Percentiles rank a stretch among this genome's conserved stretches.
These are phyloP conservation scores for Ciona savignyi DNA, from an alignment of 23 tunicate species.

Conservation along the genomic window DNA sequence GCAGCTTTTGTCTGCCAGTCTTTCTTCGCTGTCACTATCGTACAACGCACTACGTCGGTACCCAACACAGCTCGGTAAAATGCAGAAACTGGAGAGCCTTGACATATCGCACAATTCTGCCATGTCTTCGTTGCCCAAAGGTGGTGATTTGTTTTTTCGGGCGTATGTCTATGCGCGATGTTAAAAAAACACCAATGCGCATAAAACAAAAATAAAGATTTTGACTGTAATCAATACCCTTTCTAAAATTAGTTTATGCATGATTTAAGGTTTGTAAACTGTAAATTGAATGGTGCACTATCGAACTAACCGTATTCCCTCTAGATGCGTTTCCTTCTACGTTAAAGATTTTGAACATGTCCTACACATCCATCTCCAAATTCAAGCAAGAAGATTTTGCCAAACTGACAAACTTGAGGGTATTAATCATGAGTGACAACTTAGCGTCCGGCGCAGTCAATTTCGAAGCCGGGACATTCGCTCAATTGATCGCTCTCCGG, in stretches of 20 bases:
- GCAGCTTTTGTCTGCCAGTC: conserved; percentile 2
- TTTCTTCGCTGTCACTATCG: conserved; percentile 13
- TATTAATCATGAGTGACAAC: conserved; percentile 27
- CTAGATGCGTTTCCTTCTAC: conserved; percentile 13
- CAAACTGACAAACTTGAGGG: neutral
- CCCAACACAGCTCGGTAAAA: conserved; percentile 1
- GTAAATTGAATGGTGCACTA: neutral
- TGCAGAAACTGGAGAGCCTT: conserved; percentile 10
- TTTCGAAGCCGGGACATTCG: conserved; percentile 34
- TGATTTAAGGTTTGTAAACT: neutral
- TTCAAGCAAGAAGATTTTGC: conserved; percentile 4
- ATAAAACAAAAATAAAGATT: too few species aligned
- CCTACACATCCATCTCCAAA: conserved; percentile 1
- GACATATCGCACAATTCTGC: conserved; percentile 23
- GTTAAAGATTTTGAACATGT: neutral
- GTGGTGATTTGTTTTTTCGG: too few species aligned
- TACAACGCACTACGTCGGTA: conserved; percentile 8
- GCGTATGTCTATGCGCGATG: too few species aligned
- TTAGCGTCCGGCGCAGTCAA: conserved; percentile 12
- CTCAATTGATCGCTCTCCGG: conserved; percentile 4
- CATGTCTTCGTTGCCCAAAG: conserved; percentile 18
- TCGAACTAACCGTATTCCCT: too few species aligned
- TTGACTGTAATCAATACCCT: too few species aligned
- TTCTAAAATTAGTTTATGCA: too few species aligned
- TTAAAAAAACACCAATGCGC: too few species aligned